phyloP scores from a whole-genome alignment of 1,140 invertebrate species.

The Drosophila elegans region DNA sequence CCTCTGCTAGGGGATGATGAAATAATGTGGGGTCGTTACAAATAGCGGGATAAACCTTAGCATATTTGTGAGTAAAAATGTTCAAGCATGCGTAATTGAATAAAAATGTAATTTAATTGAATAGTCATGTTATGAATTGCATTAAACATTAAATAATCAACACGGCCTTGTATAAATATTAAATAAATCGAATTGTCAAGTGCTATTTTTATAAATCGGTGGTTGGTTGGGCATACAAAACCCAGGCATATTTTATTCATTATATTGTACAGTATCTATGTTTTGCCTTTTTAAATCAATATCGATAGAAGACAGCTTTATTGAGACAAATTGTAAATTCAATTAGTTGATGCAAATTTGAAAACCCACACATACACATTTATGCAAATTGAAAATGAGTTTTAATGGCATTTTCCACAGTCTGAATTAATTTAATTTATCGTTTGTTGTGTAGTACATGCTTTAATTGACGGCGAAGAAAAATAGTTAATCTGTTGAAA shows the following conservation, averaged over 20 bases:
- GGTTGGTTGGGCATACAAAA: constrained; percentile 54
- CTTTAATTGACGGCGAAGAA: constrained; percentile 43
- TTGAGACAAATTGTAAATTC: constrained; percentile 29
- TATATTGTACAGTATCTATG: constrained; percentile 19
- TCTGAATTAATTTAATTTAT: constrained; percentile 31
- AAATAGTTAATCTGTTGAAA: constrained; percentile 2
- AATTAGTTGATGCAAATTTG: constrained; percentile 35
- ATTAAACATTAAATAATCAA: constrained; percentile 47
- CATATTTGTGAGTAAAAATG: constrained; percentile 7
- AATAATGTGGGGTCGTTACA: constrained; percentile 7
- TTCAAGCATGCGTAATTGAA: constrained; percentile 33
- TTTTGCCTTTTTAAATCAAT: constrained; percentile 25
- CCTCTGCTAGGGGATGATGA: not conserved
- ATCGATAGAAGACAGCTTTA: constrained; percentile 6
- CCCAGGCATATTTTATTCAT: constrained; percentile 26
- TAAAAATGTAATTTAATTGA: constrained; percentile 57
- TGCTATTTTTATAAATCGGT: constrained; percentile 71
- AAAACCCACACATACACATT: constrained; percentile 1
- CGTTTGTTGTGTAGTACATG: constrained; percentile 2
- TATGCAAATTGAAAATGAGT: constrained; percentile 21
- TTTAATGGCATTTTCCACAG: constrained; percentile 20
- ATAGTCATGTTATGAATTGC: constrained; percentile 44
- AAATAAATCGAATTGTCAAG: constrained; percentile 59
- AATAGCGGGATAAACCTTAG: not conserved
- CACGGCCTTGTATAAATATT: constrained; percentile 39